phyloP scores from a whole-genome alignment of 2,888 invertebrate species.

The Ariolimax columbianus region DNA sequence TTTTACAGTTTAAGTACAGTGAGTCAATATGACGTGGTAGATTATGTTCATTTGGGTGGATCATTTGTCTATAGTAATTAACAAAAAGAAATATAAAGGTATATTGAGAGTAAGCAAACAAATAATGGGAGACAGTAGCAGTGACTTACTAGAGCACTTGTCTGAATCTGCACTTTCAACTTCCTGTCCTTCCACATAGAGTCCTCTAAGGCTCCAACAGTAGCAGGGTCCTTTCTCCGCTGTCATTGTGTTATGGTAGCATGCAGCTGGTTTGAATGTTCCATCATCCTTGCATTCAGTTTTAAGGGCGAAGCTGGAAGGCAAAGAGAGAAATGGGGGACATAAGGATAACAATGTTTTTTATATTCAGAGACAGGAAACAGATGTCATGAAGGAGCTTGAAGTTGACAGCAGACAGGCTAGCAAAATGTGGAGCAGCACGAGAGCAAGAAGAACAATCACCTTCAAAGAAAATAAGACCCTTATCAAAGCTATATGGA shows the following conservation, averaged over 20 bases:
- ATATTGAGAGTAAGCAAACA: neutral
- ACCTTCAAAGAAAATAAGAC: too few relatives aligned
- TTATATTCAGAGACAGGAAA: too few relatives aligned
- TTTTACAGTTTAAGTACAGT: too few relatives aligned
- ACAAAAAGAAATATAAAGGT: too few relatives aligned
- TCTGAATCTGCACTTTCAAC: slow-evolving; percentile 10
- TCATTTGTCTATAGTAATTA: too few relatives aligned
- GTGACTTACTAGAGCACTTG: slow-evolving; percentile 37
- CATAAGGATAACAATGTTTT: neutral
- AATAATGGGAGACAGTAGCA: neutral
- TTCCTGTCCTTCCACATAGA: neutral
- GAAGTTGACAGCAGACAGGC: too few relatives aligned
- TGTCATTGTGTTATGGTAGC: slow-evolving; percentile 32
- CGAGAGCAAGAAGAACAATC: too few relatives aligned
- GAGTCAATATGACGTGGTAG: too few relatives aligned
- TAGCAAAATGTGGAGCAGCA: too few relatives aligned
- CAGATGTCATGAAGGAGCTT: too few relatives aligned
- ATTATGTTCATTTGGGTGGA: too few relatives aligned
- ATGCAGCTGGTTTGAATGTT: slow-evolving; percentile 32
- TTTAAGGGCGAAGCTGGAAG: slow-evolving; percentile 17
- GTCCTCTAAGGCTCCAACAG: slow-evolving; percentile 38
- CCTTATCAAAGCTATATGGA: too few relatives aligned
- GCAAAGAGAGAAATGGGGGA: neutral
- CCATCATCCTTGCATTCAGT: slow-evolving; percentile 36
- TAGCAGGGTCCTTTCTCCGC: slow-evolving; percentile 34